Evolutionary conservation across 2,888 invertebrate species (phyloP).

Genomic region (Hydrotaea cyrtoneurina): DNA sequence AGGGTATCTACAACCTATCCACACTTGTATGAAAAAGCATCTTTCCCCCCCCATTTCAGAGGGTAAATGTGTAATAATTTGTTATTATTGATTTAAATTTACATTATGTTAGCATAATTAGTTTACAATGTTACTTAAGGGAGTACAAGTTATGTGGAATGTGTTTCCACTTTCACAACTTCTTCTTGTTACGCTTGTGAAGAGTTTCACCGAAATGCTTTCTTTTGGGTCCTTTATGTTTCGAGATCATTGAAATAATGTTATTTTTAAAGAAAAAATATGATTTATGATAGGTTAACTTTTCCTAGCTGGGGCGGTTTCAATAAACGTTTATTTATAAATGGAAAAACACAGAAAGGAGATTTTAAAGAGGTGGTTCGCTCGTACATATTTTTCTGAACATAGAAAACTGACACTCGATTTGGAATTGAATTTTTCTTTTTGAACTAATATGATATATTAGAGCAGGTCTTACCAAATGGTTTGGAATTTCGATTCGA

Average conservation of each 20-base stretch:
- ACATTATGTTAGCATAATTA: conserved; percentile 52
- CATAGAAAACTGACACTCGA: no score
- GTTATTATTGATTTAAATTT: conserved; percentile 66
- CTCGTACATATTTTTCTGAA: no score
- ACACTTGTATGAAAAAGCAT: neutral
- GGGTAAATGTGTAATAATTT: conserved; percentile 54
- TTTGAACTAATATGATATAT: no score
- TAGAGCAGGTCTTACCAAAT: no score
- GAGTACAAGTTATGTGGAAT: neutral
- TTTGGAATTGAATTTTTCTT: no score
- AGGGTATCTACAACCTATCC: neutral
- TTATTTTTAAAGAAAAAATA: neutral
- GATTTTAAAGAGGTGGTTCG: no score
- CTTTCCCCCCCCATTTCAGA: neutral
- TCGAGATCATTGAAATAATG: neutral
- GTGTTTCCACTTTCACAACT: no score
- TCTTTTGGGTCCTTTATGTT: neutral
- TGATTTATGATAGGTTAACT: neutral
- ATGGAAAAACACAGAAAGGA: no score
- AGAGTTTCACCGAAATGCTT: neutral
- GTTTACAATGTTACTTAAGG: conserved; percentile 43
- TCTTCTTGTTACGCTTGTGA: no score
- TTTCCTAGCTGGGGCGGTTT: no score
- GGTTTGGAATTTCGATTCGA: no score
- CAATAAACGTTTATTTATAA: no score